These are phyloP conservation scores for Semnopithecus entellus DNA, from an alignment of 2,113 vertebrate species.

Conservation along the genomic window DNA sequence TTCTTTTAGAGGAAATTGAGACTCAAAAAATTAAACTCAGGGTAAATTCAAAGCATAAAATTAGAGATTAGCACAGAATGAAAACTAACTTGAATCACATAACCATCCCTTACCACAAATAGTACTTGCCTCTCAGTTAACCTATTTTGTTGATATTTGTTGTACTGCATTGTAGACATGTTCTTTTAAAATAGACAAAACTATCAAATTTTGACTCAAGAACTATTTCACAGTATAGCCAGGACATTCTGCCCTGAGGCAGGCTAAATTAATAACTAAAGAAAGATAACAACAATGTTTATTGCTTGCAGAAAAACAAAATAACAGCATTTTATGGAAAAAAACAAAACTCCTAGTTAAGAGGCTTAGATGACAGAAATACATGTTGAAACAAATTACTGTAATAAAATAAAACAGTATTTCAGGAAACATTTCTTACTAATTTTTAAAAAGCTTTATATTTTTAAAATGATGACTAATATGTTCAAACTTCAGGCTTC, in stretches of 20 bases:
- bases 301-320: conserved; percentile 48
- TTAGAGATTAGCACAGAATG: conserved; percentile 55
- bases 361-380: background rate
- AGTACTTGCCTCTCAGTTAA: conserved; percentile 62
- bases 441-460: background rate
- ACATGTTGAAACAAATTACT: background rate
- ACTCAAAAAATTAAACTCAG: conserved; percentile 3
- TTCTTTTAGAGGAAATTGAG: conserved; percentile 22
- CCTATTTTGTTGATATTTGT: conserved; percentile 65
- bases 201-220: conserved; percentile 73
- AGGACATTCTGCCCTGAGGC: conserved; percentile 50
- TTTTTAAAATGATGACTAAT: background rate
- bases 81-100: conserved; percentile 74
- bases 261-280: conserved; percentile 47
- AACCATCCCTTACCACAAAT: conserved; percentile 62
- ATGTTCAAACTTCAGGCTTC: conserved; percentile 11
- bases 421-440: background rate
- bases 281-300: background rate
- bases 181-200: conserved; percentile 78
- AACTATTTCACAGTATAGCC: conserved; percentile 69
- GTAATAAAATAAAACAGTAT: background rate
- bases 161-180: conserved; percentile 72
- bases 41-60: conserved; percentile 31
- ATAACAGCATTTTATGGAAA: background rate
- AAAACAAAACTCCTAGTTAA: background rate